Evolutionary conservation across 2,113 vertebrate species (phyloP).

Genomic region (Gymnocephalus cernua): DNA sequence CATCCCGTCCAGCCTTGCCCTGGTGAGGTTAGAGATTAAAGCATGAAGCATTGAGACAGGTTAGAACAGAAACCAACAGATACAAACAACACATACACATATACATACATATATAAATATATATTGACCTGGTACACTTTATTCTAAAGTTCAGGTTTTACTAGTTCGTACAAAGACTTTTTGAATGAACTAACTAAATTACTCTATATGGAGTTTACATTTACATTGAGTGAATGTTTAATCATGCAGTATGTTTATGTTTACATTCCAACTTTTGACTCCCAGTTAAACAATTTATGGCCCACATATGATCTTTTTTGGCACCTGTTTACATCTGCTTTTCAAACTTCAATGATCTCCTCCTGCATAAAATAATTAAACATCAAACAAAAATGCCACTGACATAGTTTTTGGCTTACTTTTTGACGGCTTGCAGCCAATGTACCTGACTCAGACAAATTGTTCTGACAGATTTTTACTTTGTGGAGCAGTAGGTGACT

Average conservation of each 20-base stretch:
- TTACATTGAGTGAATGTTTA: not conserved
- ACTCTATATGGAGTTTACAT: not conserved
- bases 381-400: not conserved
- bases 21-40: slow-evolving; percentile 89
- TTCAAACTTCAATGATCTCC: not conserved
- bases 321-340: not conserved
- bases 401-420: not conserved
- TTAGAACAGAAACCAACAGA: slow-evolving; percentile 61
- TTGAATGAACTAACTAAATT: slow-evolving; percentile 18
- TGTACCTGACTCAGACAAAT: not conserved
- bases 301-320: not conserved
- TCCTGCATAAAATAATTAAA: too few relatives aligned
- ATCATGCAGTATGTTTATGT: not conserved
- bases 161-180: not conserved
- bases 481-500: slow-evolving; percentile 10
- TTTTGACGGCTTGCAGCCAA: not conserved
- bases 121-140: not conserved
- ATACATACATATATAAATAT: too few relatives aligned
- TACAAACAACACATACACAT: slow-evolving; percentile 34
- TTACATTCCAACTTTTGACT: not conserved
- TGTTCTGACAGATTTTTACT: slow-evolving; percentile 11
- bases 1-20: slow-evolving; percentile 96
- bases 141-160: not conserved
- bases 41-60: slow-evolving; percentile 71
- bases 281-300: not conserved